phyloP scores from a whole-genome alignment of 2,113 vertebrate species.

The Scomber colias region DNA sequence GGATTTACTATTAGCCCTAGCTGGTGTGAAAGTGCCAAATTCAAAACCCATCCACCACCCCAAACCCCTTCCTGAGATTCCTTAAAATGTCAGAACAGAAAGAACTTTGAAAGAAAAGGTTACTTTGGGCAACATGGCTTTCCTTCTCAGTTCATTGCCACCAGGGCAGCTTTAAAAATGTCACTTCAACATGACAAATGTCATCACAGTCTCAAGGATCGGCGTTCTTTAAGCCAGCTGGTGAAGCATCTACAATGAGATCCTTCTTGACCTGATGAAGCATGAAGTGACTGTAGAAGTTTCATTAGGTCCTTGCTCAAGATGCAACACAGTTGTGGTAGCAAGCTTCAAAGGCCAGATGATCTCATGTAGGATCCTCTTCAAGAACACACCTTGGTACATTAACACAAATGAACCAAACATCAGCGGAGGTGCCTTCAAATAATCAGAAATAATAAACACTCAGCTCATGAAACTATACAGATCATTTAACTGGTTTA shows the following conservation, averaged over 20 bases:
- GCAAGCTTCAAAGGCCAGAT: conserved; percentile 67
- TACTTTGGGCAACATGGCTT: conserved; percentile 17
- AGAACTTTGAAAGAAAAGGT: conserved; percentile 57
- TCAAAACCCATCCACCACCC: neutral
- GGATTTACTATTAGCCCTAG: neutral
- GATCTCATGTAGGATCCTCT: conserved; percentile 27
- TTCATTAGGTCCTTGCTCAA: conserved; percentile 23
- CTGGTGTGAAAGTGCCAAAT: neutral
- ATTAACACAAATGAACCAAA: conserved; percentile 8
- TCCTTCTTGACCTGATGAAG: conserved; percentile 36
- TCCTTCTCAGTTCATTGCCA: conserved; percentile 31
- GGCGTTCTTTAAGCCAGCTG: conserved; percentile 26
- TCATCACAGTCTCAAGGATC: conserved; percentile 46
- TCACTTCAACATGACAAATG: conserved; percentile 62
- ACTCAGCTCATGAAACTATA: neutral
- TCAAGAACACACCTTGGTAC: neutral
- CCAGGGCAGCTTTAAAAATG: conserved; percentile 62
- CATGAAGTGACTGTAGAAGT: conserved; percentile 34
- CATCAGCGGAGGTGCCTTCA: neutral
- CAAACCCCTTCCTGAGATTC: neutral
- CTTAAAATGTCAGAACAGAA: conserved; percentile 59
- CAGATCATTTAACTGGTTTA: neutral
- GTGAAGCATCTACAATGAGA: neutral
- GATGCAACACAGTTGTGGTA: neutral
- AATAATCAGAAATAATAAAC: no score